A percentile compares a stretch with the other conserved stretches of the same genome.
Evolutionary conservation across 2,888 invertebrate species (phyloP).

Genomic region (Limnephilus rhombicus): DNA sequence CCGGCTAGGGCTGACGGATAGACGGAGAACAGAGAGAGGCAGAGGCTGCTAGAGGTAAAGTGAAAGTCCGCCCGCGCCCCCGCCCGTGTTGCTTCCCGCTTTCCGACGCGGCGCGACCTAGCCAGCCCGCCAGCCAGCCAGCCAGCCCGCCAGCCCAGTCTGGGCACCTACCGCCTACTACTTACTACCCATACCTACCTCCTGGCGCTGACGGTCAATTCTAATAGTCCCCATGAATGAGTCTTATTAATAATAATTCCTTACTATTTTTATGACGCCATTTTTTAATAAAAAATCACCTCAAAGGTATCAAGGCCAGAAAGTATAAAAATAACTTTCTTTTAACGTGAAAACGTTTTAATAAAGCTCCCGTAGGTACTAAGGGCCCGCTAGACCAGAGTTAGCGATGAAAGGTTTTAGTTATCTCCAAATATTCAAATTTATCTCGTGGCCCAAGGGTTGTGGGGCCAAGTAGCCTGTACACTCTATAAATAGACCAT

Average conservation of each 20-base stretch:
- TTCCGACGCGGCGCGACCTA: conserved; percentile 3
- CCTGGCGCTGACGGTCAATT: conserved; percentile 3
- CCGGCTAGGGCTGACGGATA: conserved; percentile 34
- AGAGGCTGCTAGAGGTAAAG: conserved; percentile 59
- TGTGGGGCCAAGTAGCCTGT: too few species aligned
- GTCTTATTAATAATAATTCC: neutral
- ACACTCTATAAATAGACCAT: too few species aligned
- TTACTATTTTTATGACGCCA: neutral
- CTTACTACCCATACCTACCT: neutral
- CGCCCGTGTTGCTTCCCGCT: conserved; percentile 27
- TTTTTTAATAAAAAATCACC: too few species aligned
- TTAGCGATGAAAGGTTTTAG: too few species aligned
- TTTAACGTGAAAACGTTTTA: too few species aligned
- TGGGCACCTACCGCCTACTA: neutral
- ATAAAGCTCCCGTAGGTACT: too few species aligned
- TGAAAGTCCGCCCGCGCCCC: conserved; percentile 48
- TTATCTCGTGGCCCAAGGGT: too few species aligned
- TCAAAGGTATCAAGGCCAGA: too few species aligned
- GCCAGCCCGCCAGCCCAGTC: neutral
- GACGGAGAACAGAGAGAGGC: conserved; percentile 34
- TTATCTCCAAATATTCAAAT: too few species aligned
- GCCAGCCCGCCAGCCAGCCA: neutral
- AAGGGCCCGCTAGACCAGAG: too few species aligned
- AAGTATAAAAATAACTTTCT: too few species aligned
- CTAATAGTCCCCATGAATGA: neutral